Evolutionary conservation across 1,140 invertebrate species (phyloP), one percentile per base, ranked within the genome.

Genomic region (Anthonomus grandis): DNA sequence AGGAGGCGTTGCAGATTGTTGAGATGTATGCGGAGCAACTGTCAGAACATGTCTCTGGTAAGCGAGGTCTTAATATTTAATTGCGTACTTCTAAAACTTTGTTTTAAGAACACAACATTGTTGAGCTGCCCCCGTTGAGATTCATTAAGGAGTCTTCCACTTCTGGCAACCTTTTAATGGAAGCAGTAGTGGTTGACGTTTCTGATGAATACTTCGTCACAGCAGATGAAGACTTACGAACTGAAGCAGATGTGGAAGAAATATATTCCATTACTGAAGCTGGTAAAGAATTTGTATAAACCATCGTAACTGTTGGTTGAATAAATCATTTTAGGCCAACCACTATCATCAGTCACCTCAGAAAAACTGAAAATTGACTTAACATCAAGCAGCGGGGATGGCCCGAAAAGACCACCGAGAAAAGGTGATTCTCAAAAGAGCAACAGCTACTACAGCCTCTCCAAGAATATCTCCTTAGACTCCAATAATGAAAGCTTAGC

Each of bases 21-120:
- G 91, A 95, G 78, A 93, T 93, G 89, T 95, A 93, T 74, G 91
- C 91, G 0, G 90, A 95, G 70, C 89, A 95, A 72, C 78, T 93
- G 41, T 93, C 90, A 0, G 91, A 93, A 75, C 87, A 92, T 70
- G 83, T 93, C 3, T 89, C 90, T 57, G 82, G 83, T 84, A 72
- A 67, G 45, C 25, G 9, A 3, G 62, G 34, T 34, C n/a, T n/a
- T n/a, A n/a, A n/a, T n/a, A n/a, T n/a, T n/a, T n/a, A n/a, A n/a
- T n/a, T n/a, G n/a, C n/a, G n/a, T n/a, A n/a, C n/a, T n/a, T n/a
- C n/a, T n/a, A n/a, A 22, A 49, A 44, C 37, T 5, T 13, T 19
- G 45, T 13, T 56, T 74, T 12, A 62, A 74, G 90, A 91, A 72
- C 87, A 90, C 56, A 91, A 91, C 70, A 81, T 93, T 3, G 84